Base-by-base conservation (phyloP, 2,797 vertebrate genomes). In the Phylloscopus collybita region DNA sequence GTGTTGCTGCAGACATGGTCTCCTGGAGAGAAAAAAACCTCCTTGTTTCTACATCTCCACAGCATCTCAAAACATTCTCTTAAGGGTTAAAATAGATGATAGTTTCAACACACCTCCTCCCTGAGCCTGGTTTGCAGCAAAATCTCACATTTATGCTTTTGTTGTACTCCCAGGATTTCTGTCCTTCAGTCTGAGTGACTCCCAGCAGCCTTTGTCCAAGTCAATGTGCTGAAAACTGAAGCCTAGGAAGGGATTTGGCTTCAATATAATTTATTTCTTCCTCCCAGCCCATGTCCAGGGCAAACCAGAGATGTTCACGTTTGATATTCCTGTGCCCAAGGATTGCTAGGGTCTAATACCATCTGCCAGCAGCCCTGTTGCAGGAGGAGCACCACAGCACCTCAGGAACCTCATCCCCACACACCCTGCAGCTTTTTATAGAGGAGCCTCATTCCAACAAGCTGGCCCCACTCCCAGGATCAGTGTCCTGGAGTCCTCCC, bases 301-400 rank as follows among this genome's bases (percentile, higher is more conserved):
- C 76, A 51, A 30, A 54, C 30, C 0, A 1, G 4, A 57, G 73
- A 30, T 4, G 1, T 16, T 54, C 18, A 32, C 1, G 0, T 26
- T 62, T 19, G 15, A n/a, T 57, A 42, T 30, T 87, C 53, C 66
- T 25, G 11, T 7, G 12, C 38, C 32, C 50, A 54, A 64, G 59
- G 25, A 69, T 3, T 47, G 17, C 54, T 59, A 56, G 36, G 38
- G 19, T 69, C 85, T 51, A 44, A 57, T 4, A 17, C 16, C 3
- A 1, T 6, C 34, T 22, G 25, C 36, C 72, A 78, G 45, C 49
- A 64, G 14, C 61, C 27, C 61, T 19, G 11, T 34, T 42, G 61
- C 75, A 70, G 29, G 10, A 71, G 26, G 12, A 72, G 11, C 15
- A 2, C 25, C 40, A 44, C 16, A 3, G 13, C 7, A 5, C 36